These are phyloP conservation scores for Platalea minor DNA, from an alignment of 2,797 vertebrate genomes.

Conservation along the genomic window DNA sequence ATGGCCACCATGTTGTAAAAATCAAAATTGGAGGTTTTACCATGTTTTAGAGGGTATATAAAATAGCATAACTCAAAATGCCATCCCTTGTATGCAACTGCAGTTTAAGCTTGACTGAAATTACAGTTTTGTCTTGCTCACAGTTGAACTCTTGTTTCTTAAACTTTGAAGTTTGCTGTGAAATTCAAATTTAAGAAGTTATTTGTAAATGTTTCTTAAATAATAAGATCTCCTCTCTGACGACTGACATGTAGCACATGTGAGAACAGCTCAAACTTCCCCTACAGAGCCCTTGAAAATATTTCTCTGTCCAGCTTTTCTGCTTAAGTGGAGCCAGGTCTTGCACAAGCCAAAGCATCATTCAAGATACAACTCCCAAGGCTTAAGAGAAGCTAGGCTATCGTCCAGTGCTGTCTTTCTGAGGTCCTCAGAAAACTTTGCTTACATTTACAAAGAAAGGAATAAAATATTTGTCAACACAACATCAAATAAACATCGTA, in stretches of 20 bases:
- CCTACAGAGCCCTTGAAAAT: background rate
- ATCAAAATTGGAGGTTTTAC: background rate
- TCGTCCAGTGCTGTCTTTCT: background rate
- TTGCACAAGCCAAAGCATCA: background rate
- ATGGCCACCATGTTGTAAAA: background rate
- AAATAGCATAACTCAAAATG: background rate
- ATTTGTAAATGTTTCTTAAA: background rate
- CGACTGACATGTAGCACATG: background rate
- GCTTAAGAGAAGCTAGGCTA: background rate
- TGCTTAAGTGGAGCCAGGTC: background rate
- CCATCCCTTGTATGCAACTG: background rate
- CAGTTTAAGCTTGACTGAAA: background rate
- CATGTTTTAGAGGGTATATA: background rate
- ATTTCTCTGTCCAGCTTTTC: background rate
- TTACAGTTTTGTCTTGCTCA: background rate
- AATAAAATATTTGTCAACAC: slow-evolving; percentile 15
- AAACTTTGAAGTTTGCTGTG: background rate
- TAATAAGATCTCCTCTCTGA: background rate
- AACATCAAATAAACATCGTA: background rate
- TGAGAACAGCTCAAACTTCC: background rate
- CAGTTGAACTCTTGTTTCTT: background rate
- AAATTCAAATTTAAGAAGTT: background rate
- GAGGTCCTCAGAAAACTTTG: slow-evolving; percentile 21
- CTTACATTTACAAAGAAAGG: slow-evolving; percentile 32
- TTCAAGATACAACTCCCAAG: background rate